phyloP scores from a whole-genome alignment of 2,113 vertebrate species.

The Sturnira hondurensis region DNA sequence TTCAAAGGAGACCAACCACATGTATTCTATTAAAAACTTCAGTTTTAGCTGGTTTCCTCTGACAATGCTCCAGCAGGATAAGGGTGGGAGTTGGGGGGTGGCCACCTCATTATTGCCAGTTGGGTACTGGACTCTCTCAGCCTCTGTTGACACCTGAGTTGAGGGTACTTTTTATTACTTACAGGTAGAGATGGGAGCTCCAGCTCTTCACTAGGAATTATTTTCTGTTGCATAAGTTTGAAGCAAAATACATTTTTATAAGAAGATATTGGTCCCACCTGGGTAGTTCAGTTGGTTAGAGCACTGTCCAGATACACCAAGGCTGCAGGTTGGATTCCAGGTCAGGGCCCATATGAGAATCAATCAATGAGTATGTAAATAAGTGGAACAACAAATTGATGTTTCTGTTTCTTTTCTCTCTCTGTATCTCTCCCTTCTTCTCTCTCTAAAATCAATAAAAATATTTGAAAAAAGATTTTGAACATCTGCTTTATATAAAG shows the following conservation, averaged over 20 bases:
- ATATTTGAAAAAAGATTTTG: background rate
- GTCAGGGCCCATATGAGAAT: too few species aligned
- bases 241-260: background rate
- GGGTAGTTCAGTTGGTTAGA: too few species aligned
- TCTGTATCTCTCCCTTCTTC: too few species aligned
- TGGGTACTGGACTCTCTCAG: background rate
- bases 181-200: background rate
- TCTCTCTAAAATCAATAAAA: too few species aligned
- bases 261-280: background rate
- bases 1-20: background rate
- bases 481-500: background rate
- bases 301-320: too few species aligned
- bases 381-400: too few species aligned
- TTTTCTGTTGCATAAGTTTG: background rate
- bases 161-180: background rate
- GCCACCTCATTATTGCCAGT: background rate
- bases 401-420: too few species aligned
- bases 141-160: background rate
- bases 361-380: too few species aligned
- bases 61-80: background rate
- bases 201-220: background rate
- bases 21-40: background rate
- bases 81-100: background rate
- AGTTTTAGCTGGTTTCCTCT: background rate
- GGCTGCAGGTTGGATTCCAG: too few species aligned